These are phyloP conservation scores for Rhynchopsitta pachyrhyncha DNA, from an alignment of 2,113 vertebrate genomes.

Conservation along the genomic window DNA sequence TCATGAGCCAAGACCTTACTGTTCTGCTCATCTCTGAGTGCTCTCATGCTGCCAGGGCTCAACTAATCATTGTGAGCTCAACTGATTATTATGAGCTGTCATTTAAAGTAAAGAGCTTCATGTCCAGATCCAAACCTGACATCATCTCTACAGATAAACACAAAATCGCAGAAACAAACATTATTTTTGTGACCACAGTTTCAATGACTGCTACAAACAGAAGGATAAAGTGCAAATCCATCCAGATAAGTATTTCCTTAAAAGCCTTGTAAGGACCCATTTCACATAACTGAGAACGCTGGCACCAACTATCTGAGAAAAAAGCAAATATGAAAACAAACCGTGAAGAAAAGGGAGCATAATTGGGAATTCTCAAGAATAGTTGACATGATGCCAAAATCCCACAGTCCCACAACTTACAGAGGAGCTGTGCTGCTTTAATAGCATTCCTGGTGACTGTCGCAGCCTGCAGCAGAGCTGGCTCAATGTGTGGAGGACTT, in stretches of 20 bases:
- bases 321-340: not conserved
- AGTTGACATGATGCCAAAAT: not conserved
- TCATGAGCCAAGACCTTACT: not conserved
- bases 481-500: rapidly evolving
- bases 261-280: not conserved
- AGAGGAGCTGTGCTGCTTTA: not conserved
- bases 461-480: not conserved
- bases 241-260: not conserved
- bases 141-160: not conserved
- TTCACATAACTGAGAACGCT: not conserved
- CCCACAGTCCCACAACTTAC: not conserved
- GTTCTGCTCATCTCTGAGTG: not conserved
- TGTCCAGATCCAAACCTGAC: not conserved
- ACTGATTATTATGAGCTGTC: not conserved
- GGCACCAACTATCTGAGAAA: not conserved
- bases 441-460: not conserved
- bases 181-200: not conserved
- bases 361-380: not conserved
- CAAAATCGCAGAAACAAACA: not conserved
- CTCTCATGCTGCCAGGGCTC: not conserved
- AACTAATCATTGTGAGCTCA: not conserved
- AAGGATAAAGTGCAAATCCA: not conserved
- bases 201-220: not conserved
- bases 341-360: not conserved
- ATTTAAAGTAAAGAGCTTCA: not conserved